Evolutionary conservation across 2,888 invertebrate species (phyloP), one percentile per base, ranked within the genome.

Genomic region (Carpatolechia fugitivella): DNA sequence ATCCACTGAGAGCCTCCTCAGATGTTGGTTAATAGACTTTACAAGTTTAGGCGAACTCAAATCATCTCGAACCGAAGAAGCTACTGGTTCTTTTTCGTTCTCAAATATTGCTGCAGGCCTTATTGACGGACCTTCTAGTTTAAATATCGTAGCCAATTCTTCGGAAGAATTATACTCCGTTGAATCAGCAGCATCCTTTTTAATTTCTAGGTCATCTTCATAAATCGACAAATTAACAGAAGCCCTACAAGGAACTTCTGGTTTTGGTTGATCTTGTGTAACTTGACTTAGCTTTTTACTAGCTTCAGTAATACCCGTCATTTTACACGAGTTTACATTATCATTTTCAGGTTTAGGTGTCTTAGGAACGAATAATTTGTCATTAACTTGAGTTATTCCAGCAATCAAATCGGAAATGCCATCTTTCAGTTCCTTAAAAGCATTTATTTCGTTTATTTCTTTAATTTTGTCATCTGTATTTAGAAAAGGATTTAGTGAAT

Each of bases 101-200:
- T 76, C 76, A 59, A 66, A 68, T 10, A 65, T 61, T 35, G 57
- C 55, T 54, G 58, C 56, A 33, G 60, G 65, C 52, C 66, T 59
- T 66, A 76, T 81, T 14, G 65, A 62, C 61, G 68, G 76, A 55
- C 65, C 70, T 47, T 83, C 82, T 56, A 85, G 65, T 65, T 92
- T 92, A 72, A 93, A 93, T 67, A 93, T 93, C 66, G 92, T 92
- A 24, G 93, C 92, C 63, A 93, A 79, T 72, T 93, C 93, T 70
- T 93, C 93, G 49, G 92, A 92, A 10, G 93, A 93, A 74, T 93
- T 93, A 69, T 93, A 93, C 73, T 92, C 92, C 55, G 92, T 92
- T 14, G 90, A 76, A 72, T 90, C 90, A 55, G 78, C 75, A 51
- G 75, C 66, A 56, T 89, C 86, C 62, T 74, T 86, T 63, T 80